These are phyloP conservation scores for Deilephila porcellus DNA, from an alignment of 2,888 invertebrate species.

Conservation along the genomic window DNA sequence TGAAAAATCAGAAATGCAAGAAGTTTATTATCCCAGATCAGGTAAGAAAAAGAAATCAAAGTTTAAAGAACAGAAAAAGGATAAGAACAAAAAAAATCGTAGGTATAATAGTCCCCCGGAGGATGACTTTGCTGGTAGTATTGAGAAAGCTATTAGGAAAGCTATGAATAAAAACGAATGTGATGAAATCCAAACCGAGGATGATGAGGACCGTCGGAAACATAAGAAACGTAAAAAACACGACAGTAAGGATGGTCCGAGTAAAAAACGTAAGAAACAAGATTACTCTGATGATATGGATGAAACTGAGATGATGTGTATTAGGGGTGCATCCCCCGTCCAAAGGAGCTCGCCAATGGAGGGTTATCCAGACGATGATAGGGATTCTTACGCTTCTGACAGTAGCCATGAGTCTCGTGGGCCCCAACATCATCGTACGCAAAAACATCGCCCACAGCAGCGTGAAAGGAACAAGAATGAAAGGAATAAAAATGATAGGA, in stretches of 20 bases:
- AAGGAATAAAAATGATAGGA: constrained; percentile 76
- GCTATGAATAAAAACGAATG: constrained; percentile 89
- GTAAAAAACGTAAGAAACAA: constrained; percentile 84
- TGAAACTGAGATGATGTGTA: constrained; percentile 92
- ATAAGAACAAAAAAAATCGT: constrained; percentile 80
- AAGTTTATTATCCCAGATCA: constrained; percentile 72
- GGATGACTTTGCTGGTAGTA: constrained; percentile 92
- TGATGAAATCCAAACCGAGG: constrained; percentile 69
- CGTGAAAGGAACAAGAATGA: constrained; percentile 79
- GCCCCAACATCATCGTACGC: constrained; percentile 76
- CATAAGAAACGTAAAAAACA: constrained; percentile 85
- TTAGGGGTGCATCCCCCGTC: constrained; percentile 90
- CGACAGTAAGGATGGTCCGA: constrained; percentile 83
- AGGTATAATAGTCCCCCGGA: constrained; percentile 72
- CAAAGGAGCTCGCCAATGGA: constrained; percentile 62
- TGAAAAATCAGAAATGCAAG: constrained; percentile 64
- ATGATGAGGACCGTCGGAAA: constrained; percentile 81
- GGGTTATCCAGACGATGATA: constrained; percentile 79
- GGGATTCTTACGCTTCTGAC: constrained; percentile 81
- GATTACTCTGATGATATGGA: constrained; percentile 86
- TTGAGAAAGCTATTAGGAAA: constrained; percentile 91
- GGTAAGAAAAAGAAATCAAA: constrained; percentile 82
- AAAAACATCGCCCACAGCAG: constrained; percentile 67
- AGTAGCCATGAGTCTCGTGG: constrained; percentile 84
- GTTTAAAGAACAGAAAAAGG: constrained; percentile 79